phyloP scores from a whole-genome alignment of 2,888 invertebrate species.

The Megamerina dolium region DNA sequence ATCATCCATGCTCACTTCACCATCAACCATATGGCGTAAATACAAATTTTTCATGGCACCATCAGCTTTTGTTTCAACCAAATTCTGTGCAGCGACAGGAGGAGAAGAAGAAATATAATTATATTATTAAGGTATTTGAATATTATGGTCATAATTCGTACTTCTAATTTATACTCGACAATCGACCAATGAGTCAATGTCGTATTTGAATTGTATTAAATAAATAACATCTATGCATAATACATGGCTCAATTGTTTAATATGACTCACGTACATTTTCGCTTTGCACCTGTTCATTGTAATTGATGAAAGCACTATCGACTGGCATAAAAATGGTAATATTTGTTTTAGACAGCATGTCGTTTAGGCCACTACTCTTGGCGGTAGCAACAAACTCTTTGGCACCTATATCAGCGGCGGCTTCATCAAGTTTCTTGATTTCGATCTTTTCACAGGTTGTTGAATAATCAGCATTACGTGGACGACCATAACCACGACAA shows the following conservation, averaged over 20 bases:
- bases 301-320: conserved; percentile 57
- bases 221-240: too few relatives aligned
- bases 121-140: not conserved
- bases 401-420: conserved; percentile 55
- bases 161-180: conserved; percentile 7
- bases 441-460: conserved; percentile 54
- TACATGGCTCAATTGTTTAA: too few relatives aligned
- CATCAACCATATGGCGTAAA: conserved; percentile 56
- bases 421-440: conserved; percentile 54
- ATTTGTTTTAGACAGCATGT: conserved; percentile 51
- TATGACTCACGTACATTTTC: conserved; percentile 53
- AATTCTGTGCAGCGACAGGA: conserved; percentile 45
- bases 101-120: conserved; percentile 1
- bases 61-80: conserved; percentile 46
- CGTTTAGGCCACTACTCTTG: conserved; percentile 51
- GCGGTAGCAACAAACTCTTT: conserved; percentile 56
- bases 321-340: conserved; percentile 60
- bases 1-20: conserved; percentile 55
- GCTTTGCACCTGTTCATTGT: conserved; percentile 51
- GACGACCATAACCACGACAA: conserved; percentile 60
- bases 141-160: not conserved
- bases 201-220: too few relatives aligned
- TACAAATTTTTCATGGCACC: conserved; percentile 51
- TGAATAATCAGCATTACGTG: conserved; percentile 42
- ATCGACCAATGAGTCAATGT: conserved; percentile 6